Conservation (phyloP, 2,113 vertebrate species). For the Pantherophis guttatus region DNA sequence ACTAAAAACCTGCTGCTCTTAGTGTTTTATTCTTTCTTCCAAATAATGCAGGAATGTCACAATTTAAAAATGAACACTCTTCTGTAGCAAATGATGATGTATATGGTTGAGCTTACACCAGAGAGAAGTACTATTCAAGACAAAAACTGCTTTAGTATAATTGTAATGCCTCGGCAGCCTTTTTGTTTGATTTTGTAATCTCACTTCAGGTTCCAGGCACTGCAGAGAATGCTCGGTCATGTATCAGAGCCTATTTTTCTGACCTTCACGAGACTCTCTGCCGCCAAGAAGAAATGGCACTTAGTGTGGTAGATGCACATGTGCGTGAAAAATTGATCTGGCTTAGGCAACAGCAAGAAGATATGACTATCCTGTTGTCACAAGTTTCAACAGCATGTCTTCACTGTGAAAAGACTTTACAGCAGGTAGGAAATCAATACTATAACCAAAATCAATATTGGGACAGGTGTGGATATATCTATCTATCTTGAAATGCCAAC, state of each 20-base stretch:
- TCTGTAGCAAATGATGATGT: neutral
- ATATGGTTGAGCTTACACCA: neutral
- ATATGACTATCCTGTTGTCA: slow-evolving; percentile 96
- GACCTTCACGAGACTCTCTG: slow-evolving; percentile 96
- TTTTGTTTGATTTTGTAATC: slow-evolving; percentile 15
- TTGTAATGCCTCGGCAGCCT: neutral
- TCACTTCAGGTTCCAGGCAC: slow-evolving; percentile 85
- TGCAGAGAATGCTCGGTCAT: slow-evolving; percentile 95
- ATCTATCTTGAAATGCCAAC: neutral
- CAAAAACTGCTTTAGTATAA: neutral
- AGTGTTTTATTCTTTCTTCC: neutral
- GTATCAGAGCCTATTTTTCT: slow-evolving; percentile 94
- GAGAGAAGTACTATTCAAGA: neutral
- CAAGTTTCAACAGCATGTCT: slow-evolving; percentile 97
- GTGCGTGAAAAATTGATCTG: slow-evolving; percentile 95
- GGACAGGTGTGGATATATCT: neutral
- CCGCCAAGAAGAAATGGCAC: slow-evolving; percentile 97
- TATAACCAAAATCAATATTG: neutral
- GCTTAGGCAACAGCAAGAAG: slow-evolving; percentile 97
- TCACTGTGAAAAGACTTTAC: slow-evolving; percentile 97
- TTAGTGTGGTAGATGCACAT: slow-evolving; percentile 96
- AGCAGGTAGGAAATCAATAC: slow-evolving; percentile 79
- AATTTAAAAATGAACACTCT: neutral
- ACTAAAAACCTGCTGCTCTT: neutral
- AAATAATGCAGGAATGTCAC: neutral